phyloP scores from a whole-genome alignment of 2,113 vertebrate genomes.

The Rhegmatorhina hoffmannsi region DNA sequence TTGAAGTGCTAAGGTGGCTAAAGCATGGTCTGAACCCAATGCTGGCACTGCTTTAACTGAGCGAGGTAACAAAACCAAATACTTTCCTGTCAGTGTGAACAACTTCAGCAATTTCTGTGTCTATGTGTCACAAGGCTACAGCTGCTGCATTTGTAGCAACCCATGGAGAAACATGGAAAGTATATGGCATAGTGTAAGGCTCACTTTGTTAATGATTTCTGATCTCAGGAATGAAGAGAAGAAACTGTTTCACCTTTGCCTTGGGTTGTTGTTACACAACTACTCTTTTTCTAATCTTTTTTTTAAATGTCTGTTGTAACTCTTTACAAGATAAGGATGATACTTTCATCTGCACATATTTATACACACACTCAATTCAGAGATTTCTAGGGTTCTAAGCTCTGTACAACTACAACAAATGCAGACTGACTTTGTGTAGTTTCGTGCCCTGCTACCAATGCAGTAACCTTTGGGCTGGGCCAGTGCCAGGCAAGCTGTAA shows the following conservation, averaged over 20 bases:
- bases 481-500: conserved; percentile 5
- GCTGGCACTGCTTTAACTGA: not conserved
- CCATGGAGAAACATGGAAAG: not conserved
- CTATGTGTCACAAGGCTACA: not conserved
- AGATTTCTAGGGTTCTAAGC: not conserved
- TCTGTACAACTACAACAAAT: not conserved
- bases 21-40: not conserved
- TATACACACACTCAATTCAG: not conserved
- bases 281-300: not conserved
- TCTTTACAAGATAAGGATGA: not conserved
- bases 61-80: not conserved
- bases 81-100: not conserved
- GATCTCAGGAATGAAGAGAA: not conserved
- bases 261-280: not conserved
- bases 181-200: not conserved
- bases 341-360: not conserved
- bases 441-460: not conserved
- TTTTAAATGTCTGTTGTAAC: not conserved
- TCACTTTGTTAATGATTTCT: not conserved
- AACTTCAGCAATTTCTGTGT: not conserved
- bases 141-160: not conserved
- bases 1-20: not conserved
- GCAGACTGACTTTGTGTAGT: not conserved
- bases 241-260: not conserved
- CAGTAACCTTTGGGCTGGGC: not conserved